Base-by-base conservation (phyloP, 2,113 vertebrate species). In the Hipposideros armiger region DNA sequence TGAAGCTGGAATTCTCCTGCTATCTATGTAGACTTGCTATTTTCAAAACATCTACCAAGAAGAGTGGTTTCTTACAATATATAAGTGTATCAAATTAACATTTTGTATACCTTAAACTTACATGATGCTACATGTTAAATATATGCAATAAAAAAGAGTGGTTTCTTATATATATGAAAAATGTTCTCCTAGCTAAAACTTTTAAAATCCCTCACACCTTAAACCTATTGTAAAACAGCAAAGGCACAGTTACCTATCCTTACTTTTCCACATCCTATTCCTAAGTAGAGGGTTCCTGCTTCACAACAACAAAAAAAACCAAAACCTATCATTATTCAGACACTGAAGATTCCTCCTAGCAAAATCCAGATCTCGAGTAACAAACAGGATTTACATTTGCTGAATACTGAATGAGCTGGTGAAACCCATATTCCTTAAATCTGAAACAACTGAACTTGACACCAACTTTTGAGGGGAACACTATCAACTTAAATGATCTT, bases 381-480 rank as follows among this genome's bases (percentile, higher is more conserved):
- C 45, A 84, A 95, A 73, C 20, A 26, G 40, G 22, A 83, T 30
- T 85, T 89, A 42, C 45, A 85, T 88, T 67, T 90, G 80, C 62
- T 82, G 45, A 87, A 87, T 36, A 60, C 5, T 72, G 69, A 95
- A 66, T 82, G 19, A 93, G 36, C 47, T 78, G 3, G 1, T 72
- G 58, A 80, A 84, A 89, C 52, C 14, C 22, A 93, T 82, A 86
- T 82, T 86, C 52, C 74, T 95, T 52, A 67, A 69, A 69, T 78
- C n/a, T 94, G 70, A 70, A 88, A 78, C 22, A 91, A 84, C 3
- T 73, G 24, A 88, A 93, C 83, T 87, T 83, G 88, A 91, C 69
- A 83, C 2, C 28, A 85, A 70, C 36, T 90, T 84, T 77, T 70
- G 40, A 42, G 32, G 11, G 6, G 11, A 64, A 86, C 2, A 24